Base-by-base conservation (phyloP, 1,140 invertebrate species). In the Medauroidea extradentata region DNA sequence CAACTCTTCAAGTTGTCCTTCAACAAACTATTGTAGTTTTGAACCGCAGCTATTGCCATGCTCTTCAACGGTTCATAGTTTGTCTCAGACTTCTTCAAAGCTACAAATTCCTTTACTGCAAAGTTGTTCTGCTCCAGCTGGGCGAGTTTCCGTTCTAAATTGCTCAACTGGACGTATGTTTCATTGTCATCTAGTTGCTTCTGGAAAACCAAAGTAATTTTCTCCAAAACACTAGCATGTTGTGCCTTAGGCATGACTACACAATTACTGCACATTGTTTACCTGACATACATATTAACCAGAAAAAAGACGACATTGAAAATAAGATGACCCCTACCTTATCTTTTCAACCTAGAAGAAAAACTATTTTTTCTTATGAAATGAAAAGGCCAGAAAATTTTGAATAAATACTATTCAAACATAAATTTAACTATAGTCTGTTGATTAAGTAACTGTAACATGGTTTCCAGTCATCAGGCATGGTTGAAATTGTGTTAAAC, bases 71-170 rank as follows among this genome's bases (percentile, higher is more conserved):
- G 79, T 57, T 81, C 74, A 69, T 81, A 87, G 67, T 86, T 83
- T 23, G 81, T 83, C 67, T 87, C 85, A 53, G 81, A 78, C 46
- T 79, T 82, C 57, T 85, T 84, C 2, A 79, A 77, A 11, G 81
- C 79, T 52, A 87, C 81, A 63, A 83, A 85, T 66, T 85, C 83
- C 64, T 79, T 77, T 63, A 86, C 73, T 19, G 78, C 73, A 62
- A 80, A 83, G 69, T 87, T 88, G 60, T 81, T 82, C 61, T 82
- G 81, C 70, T 88, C 85, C 42, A 85, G 73, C 41, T 82, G 78
- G 18, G 80, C 78, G 70, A 85, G 78, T 72, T 87, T 83, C 56
- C 82, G 80, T 69, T 88, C 86, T 66, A 87, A 68, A 59, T 78
- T 81, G 41, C 77, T 79, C 16, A 88, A 71, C 72, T 86, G 81